Evolutionary conservation across 2,113 vertebrate species (phyloP), one percentile per base, ranked within the genome.

Genomic region (Otolemur garnettii): DNA sequence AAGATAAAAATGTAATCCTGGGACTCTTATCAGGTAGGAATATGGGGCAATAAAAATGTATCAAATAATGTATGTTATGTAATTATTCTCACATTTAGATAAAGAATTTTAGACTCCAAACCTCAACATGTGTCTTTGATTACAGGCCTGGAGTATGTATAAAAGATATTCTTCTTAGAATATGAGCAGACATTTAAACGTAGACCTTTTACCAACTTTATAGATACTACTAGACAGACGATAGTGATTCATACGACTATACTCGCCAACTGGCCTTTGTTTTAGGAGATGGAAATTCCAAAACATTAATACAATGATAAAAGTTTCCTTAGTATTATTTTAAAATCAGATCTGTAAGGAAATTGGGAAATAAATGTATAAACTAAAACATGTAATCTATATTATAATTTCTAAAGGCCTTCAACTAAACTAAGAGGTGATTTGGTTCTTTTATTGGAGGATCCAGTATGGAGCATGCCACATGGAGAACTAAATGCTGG

Each of bases 1-100:
- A 93, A 80, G 42, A 55, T n/a, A 71, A 38, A 94, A 93, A 92
- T 57, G 17, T 33, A 80, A 17, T 42, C 4, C 28, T 45, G 78
- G 21, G 22, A 35, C 33, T 75, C 38, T 78, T 53, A 90, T 59
- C 68, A 96, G 11, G 9, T 72, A 0, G 15, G 50, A 14, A 90
- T 50, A 69, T 0, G 8, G 72, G 3, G 30, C 7, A 89, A 88
- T 9, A 62, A 85, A 87, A 66, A 83, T 53, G 21, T 81, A 83
- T 5, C 21, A 81, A 83, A 64, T 45, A 42, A 45, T 28, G 80
- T 19, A 90, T n/a, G 17, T 26, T 60, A 1, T 42, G 19, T 8
- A 95, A 71, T 53, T 96, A 87, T 59, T 88, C 10, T 59, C 72
- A 86, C 71, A 95, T 93, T 59, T 82, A 45, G 35, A 79, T 42